These are phyloP conservation scores for Rhopilema esculentum DNA, from an alignment of 30 jellyfish, hydroid and myxozoan genomes.

Conservation along the genomic window DNA sequence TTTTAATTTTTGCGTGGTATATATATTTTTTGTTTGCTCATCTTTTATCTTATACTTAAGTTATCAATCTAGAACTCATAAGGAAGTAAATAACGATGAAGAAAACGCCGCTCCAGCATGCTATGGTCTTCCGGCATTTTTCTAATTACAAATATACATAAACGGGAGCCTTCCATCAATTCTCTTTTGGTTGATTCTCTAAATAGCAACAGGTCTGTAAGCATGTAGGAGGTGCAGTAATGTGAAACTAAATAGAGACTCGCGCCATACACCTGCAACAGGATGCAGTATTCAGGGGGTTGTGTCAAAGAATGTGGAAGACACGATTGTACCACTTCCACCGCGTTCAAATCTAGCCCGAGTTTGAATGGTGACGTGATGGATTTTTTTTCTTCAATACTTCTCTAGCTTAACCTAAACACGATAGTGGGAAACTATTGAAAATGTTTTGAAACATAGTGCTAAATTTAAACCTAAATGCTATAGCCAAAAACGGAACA, in stretches of 20 bases:
- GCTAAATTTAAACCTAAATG: too few species aligned
- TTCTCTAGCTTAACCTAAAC: too few species aligned
- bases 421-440: too few species aligned
- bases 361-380: too few species aligned
- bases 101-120: neutral
- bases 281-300: neutral
- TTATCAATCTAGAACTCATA: neutral
- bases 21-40: neutral
- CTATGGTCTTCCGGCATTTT: neutral
- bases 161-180: neutral
- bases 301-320: neutral
- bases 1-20: neutral
- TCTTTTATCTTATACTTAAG: neutral
- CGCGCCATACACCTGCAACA: neutral
- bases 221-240: neutral
- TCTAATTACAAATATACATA: neutral
- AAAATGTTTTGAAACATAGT: too few species aligned
- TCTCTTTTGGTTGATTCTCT: neutral
- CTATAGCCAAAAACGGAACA: too few species aligned
- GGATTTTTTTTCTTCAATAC: too few species aligned
- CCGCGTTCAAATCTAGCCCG: too few species aligned
- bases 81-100: neutral
- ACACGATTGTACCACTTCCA: neutral
- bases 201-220: neutral
- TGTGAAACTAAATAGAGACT: neutral